phyloP scores from a whole-genome alignment of 1,140 invertebrate species.

The Arion vulgaris region DNA sequence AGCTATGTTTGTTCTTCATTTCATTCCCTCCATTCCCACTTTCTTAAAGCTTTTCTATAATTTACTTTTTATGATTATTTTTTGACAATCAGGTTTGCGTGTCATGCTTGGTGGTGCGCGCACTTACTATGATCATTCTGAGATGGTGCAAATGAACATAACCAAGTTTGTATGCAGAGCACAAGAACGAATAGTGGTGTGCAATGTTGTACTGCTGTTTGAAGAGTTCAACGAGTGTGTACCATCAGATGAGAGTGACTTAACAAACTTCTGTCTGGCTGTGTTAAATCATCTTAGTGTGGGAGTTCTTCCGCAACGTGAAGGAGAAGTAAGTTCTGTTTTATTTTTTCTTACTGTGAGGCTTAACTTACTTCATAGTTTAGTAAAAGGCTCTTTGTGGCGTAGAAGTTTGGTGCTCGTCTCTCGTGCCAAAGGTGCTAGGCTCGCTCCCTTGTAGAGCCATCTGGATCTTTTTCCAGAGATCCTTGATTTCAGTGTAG shows the following conservation, averaged over 20 bases:
- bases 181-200: background rate
- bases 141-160: conserved; percentile 3
- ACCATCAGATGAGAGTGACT: background rate
- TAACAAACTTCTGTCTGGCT: background rate
- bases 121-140: background rate
- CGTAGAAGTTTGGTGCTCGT: too few species aligned
- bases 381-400: too few species aligned
- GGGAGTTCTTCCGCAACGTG: background rate
- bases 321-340: background rate
- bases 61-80: too few species aligned
- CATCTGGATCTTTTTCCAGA: too few species aligned
- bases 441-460: too few species aligned
- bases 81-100: conserved; percentile 32
- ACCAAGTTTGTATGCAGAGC: background rate
- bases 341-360: too few species aligned
- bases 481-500: too few species aligned
- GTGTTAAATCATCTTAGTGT: background rate
- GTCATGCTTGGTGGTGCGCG: background rate
- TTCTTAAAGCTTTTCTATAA: too few species aligned
- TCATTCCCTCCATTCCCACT: too few species aligned
- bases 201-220: conserved; percentile 3
- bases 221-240: conserved; percentile 24
- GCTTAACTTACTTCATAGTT: too few species aligned
- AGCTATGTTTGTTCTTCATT: too few species aligned
- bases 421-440: too few species aligned